Percentiles rank a stretch among this genome's conserved stretches.
Conservation (phyloP, 2,797 vertebrate genomes). For the Sciaenops ocellatus region DNA sequence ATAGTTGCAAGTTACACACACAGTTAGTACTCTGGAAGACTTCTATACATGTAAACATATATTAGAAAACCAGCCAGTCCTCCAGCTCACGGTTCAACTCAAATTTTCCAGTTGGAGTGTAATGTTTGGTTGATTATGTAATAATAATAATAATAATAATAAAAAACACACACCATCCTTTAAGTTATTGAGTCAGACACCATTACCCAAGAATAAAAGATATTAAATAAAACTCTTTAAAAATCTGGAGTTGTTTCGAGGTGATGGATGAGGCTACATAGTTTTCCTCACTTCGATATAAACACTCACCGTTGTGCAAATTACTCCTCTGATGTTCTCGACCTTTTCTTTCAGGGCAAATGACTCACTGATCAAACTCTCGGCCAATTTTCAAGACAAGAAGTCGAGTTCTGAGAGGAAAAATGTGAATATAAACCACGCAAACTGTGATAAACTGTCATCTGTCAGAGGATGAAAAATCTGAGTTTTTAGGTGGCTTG, state of each 20-base stretch:
- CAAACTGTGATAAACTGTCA: not conserved
- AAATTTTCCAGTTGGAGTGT: not conserved
- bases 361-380: not conserved
- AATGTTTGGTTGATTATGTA: not conserved
- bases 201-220: not conserved
- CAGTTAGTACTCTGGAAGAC: not conserved
- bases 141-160: not conserved
- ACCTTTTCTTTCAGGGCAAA: constrained; percentile 2
- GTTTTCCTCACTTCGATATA: not conserved
- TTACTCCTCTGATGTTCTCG: not conserved
- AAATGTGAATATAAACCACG: not conserved
- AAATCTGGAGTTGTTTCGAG: not conserved
- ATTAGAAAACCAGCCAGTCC: not conserved
- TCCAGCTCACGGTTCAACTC: not conserved
- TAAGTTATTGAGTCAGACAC: not conserved
- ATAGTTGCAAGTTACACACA: too few relatives aligned
- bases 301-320: not conserved
- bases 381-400: not conserved
- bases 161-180: not conserved
- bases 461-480: not conserved
- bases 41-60: not conserved
- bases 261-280: constrained; percentile 12
- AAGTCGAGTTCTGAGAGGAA: not conserved
- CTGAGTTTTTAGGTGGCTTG: not conserved
- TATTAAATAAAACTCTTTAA: not conserved